These are phyloP conservation scores for Aphidoletes aphidimyza DNA, from an alignment of 2,888 invertebrate species.

Conservation along the genomic window DNA sequence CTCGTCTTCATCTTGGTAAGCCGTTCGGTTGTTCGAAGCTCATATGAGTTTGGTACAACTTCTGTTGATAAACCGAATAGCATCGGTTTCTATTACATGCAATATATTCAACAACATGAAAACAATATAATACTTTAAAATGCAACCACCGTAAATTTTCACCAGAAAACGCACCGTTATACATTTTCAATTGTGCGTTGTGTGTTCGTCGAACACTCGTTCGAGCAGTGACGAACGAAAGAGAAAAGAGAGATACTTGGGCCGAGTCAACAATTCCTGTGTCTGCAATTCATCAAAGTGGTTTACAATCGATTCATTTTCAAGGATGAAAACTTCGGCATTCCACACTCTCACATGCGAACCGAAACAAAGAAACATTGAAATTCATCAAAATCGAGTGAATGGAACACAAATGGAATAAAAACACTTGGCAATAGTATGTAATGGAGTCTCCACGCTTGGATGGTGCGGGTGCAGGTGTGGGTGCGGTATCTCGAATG, in stretches of 20 bases:
- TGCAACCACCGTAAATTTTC: conserved; percentile 52
- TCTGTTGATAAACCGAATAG: neutral
- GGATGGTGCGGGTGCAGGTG: neutral
- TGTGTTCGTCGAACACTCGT: no score
- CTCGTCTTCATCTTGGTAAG: neutral
- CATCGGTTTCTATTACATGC: conserved; percentile 50
- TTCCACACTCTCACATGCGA: neutral
- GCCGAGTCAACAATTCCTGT: neutral
- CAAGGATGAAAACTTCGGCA: neutral
- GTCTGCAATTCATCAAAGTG: conserved; percentile 25
- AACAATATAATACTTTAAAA: conserved; percentile 53
- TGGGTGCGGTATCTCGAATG: no score
- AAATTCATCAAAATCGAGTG: conserved; percentile 21
- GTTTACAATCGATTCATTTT: conserved; percentile 30
- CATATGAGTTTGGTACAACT: neutral
- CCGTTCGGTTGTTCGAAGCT: no score
- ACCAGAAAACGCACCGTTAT: neutral
- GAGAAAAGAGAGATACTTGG: neutral
- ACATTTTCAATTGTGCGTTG: conserved; percentile 27
- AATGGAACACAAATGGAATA: neutral
- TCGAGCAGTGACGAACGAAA: no score
- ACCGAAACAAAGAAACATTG: neutral
- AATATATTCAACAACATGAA: conserved; percentile 51
- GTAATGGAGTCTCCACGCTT: no score
- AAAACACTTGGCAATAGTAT: no score